Evolutionary conservation across 2,888 invertebrate genomes (phyloP).

Genomic region (Arctia plantaginis): DNA sequence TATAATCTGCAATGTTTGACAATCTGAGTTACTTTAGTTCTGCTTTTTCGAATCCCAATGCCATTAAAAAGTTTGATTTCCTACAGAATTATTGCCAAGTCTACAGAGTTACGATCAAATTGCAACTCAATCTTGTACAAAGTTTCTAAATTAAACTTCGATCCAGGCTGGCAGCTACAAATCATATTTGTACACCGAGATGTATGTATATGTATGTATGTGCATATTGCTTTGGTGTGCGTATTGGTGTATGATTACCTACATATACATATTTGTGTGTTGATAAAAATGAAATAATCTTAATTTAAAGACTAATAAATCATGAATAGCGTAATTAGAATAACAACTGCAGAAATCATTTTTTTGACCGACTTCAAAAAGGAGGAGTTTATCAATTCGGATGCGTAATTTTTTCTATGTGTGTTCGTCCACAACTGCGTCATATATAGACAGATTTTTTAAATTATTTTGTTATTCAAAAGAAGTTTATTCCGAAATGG

Average conservation of each 20-base stretch:
- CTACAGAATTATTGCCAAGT: background rate
- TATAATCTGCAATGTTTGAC: background rate
- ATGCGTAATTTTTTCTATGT: too few relatives aligned
- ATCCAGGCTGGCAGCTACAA: background rate
- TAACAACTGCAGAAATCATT: too few relatives aligned
- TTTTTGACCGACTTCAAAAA: too few relatives aligned
- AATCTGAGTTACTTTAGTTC: background rate
- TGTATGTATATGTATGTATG: background rate
- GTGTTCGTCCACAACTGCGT: too few relatives aligned
- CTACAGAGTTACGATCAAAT: background rate
- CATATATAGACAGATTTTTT: too few relatives aligned
- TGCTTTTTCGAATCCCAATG: background rate
- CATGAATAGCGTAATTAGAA: too few relatives aligned
- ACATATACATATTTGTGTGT: background rate
- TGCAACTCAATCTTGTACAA: background rate
- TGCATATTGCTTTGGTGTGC: background rate
- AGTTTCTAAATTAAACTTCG: constrained; percentile 2
- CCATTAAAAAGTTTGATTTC: background rate
- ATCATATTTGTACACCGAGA: background rate
- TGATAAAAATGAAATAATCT: too few relatives aligned
- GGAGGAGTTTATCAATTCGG: too few relatives aligned
- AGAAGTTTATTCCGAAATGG: too few relatives aligned
- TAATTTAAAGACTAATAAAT: too few relatives aligned
- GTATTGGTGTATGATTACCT: background rate
- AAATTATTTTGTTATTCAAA: too few relatives aligned